These are phyloP conservation scores for Brassicogethes aeneus DNA, from an alignment of 2,888 invertebrate species.

Conservation along the genomic window DNA sequence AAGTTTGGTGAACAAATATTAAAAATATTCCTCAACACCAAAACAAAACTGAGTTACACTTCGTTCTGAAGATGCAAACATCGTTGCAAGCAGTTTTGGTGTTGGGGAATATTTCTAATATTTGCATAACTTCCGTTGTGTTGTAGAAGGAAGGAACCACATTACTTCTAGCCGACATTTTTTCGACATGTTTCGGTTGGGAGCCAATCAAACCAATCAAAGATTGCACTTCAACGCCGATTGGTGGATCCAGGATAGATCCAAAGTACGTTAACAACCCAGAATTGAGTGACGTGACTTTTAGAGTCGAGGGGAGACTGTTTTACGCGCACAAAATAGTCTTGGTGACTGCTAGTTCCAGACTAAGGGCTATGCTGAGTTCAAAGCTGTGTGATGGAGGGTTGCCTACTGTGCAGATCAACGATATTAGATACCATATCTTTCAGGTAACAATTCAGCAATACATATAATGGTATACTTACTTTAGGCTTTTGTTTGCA, in stretches of 20 bases:
- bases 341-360: constrained; percentile 79
- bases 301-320: constrained; percentile 80
- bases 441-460: constrained; percentile 69
- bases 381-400: constrained; percentile 64
- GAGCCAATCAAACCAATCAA: constrained; percentile 72
- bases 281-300: constrained; percentile 85
- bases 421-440: constrained; percentile 86
- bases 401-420: constrained; percentile 82
- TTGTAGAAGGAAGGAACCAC: constrained; percentile 79
- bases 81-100: too few relatives aligned
- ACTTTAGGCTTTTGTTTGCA: constrained; percentile 34
- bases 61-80: neutral
- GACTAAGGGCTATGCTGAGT: constrained; percentile 78
- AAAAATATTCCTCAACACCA: too few relatives aligned
- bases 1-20: too few relatives aligned
- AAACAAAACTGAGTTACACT: too few relatives aligned
- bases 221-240: constrained; percentile 54
- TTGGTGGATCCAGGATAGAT: constrained; percentile 71
- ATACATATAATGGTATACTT: neutral
- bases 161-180: constrained; percentile 76
- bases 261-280: constrained; percentile 92
- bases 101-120: too few relatives aligned
- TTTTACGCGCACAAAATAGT: constrained; percentile 94
- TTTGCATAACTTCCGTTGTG: neutral
- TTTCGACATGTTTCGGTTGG: constrained; percentile 84